A percentile compares a stretch with the other conserved stretches of the same genome.
Evolutionary conservation across 2,888 invertebrate genomes (phyloP).

Genomic region (Siphlonurus alternatus): DNA sequence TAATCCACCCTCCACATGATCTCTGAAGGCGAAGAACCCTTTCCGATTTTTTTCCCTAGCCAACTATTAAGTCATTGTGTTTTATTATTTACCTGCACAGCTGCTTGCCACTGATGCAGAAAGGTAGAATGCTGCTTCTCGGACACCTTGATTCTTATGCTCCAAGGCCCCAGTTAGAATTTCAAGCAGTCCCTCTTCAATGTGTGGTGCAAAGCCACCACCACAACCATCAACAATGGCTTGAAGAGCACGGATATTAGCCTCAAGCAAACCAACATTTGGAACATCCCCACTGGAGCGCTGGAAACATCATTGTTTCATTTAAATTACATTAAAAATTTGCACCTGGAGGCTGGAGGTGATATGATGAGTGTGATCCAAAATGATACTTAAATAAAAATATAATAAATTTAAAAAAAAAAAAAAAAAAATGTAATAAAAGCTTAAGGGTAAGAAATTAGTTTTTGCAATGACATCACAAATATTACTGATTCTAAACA

Average conservation of each 20-base stretch:
- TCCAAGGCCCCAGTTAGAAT: slow-evolving; percentile 27
- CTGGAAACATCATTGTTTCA: slow-evolving; percentile 17
- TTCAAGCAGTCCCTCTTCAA: slow-evolving; percentile 27
- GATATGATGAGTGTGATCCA: no score
- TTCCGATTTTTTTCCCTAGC: no score
- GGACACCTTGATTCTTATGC: slow-evolving; percentile 34
- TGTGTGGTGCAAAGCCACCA: slow-evolving; percentile 24
- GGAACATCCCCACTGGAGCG: slow-evolving; percentile 20
- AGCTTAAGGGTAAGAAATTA: no score
- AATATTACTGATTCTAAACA: no score
- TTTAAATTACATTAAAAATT: neutral
- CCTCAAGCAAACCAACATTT: slow-evolving; percentile 27
- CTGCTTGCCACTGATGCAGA: slow-evolving; percentile 27
- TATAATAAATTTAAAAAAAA: no score
- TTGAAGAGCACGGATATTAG: slow-evolving; percentile 34
- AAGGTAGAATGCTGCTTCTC: slow-evolving; percentile 34
- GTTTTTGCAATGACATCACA: no score
- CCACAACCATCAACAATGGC: slow-evolving; percentile 30
- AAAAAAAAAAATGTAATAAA: no score
- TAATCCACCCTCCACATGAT: no score
- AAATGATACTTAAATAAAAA: no score
- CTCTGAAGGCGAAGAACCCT: no score
- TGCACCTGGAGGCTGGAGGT: neutral
- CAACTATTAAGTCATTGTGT: no score
- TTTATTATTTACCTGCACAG: slow-evolving; percentile 20